Percentiles rank a stretch among this genome's conserved stretches.
Evolutionary conservation across 2,797 vertebrate species (phyloP).

Genomic region (Eulemur coronatus): DNA sequence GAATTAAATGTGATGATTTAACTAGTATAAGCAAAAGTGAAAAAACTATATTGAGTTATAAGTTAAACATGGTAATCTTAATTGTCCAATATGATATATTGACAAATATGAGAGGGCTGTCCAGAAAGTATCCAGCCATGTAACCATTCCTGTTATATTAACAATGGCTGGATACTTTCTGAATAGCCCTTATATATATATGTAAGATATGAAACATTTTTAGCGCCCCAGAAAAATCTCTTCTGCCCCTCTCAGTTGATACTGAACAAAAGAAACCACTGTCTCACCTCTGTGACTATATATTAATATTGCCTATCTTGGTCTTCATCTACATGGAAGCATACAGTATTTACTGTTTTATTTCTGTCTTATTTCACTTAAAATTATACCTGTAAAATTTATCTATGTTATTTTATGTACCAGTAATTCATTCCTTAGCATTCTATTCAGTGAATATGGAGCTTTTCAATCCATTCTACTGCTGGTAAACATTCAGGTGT

Average conservation of each 20-base stretch:
- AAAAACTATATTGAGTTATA: background rate
- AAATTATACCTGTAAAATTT: background rate
- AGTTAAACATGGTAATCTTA: background rate
- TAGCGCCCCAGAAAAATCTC: background rate
- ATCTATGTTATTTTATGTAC: background rate
- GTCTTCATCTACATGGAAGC: background rate
- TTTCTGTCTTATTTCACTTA: background rate
- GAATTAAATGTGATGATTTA: background rate
- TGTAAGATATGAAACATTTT: background rate
- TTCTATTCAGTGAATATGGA: background rate
- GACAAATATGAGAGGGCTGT: background rate
- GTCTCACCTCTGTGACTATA: background rate
- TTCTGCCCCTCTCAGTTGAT: background rate
- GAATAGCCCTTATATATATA: background rate
- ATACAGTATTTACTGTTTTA: background rate
- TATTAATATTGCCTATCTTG: background rate
- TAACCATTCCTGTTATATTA: no score
- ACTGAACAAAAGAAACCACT: background rate
- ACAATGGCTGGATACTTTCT: no score
- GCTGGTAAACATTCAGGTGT: background rate
- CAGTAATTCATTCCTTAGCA: background rate
- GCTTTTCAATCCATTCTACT: background rate
- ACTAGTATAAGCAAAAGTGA: background rate
- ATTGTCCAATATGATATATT: background rate
- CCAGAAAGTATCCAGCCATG: no score